phyloP scores from a whole-genome alignment of 2,888 invertebrate genomes.

The Lordiphosa fenestrarum region DNA sequence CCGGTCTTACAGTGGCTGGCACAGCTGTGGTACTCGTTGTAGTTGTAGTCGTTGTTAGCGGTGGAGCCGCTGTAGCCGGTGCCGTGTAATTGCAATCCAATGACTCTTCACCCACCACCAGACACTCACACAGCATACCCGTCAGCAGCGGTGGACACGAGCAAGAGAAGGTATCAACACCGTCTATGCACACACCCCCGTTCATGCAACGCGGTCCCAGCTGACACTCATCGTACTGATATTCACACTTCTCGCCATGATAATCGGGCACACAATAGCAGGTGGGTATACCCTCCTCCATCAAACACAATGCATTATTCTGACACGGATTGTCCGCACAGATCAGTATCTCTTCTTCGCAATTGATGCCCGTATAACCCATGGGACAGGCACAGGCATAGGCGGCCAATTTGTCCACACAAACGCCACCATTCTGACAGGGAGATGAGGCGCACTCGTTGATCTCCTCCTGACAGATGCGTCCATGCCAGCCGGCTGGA shows the following conservation, averaged over 20 bases:
- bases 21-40: slow-evolving; percentile 26
- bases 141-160: slow-evolving; percentile 89
- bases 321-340: slow-evolving; percentile 90
- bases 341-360: slow-evolving; percentile 89
- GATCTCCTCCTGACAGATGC: slow-evolving; percentile 88
- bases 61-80: slow-evolving; percentile 79
- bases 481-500: slow-evolving; percentile 88
- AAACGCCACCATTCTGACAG: slow-evolving; percentile 93
- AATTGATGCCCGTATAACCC: slow-evolving; percentile 92
- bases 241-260: slow-evolving; percentile 91
- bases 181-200: slow-evolving; percentile 93
- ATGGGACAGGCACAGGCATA: slow-evolving; percentile 93
- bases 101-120: slow-evolving; percentile 83
- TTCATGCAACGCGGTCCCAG: slow-evolving; percentile 91
- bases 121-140: slow-evolving; percentile 89
- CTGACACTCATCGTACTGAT: slow-evolving; percentile 93
- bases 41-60: slow-evolving; percentile 1
- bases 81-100: slow-evolving; percentile 86
- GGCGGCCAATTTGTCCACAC: slow-evolving; percentile 91
- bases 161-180: slow-evolving; percentile 92
- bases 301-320: slow-evolving; percentile 90
- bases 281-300: slow-evolving; percentile 87
- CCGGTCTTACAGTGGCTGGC: slow-evolving; percentile 52
- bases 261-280: slow-evolving; percentile 96
- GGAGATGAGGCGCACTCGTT: slow-evolving; percentile 92